Evolutionary conservation across 2,113 vertebrate species (phyloP), one percentile per base, ranked within the genome.

Genomic region (Equus przewalskii): DNA sequence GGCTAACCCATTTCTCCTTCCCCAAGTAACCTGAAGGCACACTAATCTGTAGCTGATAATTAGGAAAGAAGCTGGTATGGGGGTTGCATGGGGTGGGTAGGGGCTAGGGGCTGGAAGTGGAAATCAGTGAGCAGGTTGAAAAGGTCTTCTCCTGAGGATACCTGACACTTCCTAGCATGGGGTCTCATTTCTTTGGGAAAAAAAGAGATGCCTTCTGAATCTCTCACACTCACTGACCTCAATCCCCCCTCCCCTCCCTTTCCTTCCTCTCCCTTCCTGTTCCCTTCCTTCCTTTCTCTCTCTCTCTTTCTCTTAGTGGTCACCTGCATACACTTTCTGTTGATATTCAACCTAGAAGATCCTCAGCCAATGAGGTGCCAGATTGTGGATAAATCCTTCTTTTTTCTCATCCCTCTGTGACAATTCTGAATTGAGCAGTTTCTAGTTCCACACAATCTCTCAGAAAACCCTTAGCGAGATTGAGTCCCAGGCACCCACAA

Each of bases 271-370:
- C 46, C 33, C 13, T 8, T 36, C 18, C 7, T 19, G 36, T 41
- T 51, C 46, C 33, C 13, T 8, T 36, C 18, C 5, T 19, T 41
- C 36, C 19, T 22, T 8, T 88, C 10, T 41, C 7, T 76, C 26
- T 75, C 56, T 75, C 2, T 16, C 98, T 99, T 8, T 97, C 62
- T 1, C 92, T 99, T 2, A 3, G 98, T 41, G 98, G 98, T 64
- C 67, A 7, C 76, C 28, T 21, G 26, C 18, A 60, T 76, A 19
- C 58, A 28, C 44, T 65, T 26, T 22, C 19, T 78, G 70, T 16
- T 28, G 33, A 73, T 67, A 12, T 18, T 93, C 97, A 26, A 98
- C 51, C 91, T 97, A 97, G 0, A 72, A 85, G 16, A 73, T 36
- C 79, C 16, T 75, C 58, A 85, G 28, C 46, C 54, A 33, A 4